Percentiles rank a stretch among this genome's conserved stretches.
phyloP scores from a whole-genome alignment of 2,888 invertebrate genomes.

The Apotomis betuletana region DNA sequence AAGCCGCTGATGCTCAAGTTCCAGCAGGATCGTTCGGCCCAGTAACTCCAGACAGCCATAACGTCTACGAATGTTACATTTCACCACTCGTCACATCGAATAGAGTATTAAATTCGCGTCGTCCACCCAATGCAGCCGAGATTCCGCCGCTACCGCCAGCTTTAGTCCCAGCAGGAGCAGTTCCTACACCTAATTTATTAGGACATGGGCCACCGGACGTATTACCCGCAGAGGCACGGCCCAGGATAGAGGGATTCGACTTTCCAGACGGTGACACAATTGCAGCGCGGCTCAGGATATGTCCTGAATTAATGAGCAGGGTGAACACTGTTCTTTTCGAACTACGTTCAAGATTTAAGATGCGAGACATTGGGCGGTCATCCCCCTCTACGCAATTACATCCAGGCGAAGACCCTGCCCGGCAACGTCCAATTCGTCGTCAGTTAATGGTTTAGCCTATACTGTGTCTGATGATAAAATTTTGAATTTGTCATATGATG shows the following conservation, averaged over 20 bases:
- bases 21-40: too few relatives aligned
- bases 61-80: too few relatives aligned
- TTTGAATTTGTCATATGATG: too few relatives aligned
- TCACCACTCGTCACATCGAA: too few relatives aligned
- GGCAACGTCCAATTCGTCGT: neutral
- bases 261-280: neutral
- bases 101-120: too few relatives aligned
- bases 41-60: too few relatives aligned
- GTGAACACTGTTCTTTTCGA: conserved; percentile 34
- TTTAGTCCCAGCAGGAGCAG: neutral
- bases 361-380: conserved; percentile 39
- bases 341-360: conserved; percentile 29
- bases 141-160: too few relatives aligned
- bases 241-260: neutral
- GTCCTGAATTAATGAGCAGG: conserved; percentile 3
- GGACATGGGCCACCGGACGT: neutral
- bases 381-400: conserved; percentile 35
- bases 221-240: neutral
- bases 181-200: neutral
- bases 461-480: too few relatives aligned
- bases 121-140: too few relatives aligned
- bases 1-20: too few relatives aligned
- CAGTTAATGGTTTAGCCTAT: too few relatives aligned
- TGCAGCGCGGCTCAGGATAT: neutral
- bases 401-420: conserved; percentile 32